phyloP scores from a whole-genome alignment of 35 echinoderm and acorn worm genomes.

The Chiridota heheva region DNA sequence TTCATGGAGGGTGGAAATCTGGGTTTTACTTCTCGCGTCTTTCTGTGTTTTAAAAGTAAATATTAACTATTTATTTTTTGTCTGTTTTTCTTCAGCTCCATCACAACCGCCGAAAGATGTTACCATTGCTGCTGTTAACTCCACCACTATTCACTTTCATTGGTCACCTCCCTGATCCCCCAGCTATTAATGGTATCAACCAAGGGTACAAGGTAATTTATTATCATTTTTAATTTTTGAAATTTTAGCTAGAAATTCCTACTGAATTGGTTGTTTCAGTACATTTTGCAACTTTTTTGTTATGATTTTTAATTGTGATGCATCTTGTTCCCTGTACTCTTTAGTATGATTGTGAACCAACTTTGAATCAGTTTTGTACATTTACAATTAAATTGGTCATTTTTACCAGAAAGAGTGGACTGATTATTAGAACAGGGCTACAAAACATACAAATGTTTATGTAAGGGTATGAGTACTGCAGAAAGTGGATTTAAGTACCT shows the following conservation, averaged over 20 bases:
- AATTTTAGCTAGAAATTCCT: background rate
- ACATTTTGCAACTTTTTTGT: background rate
- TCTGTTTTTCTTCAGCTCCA: slow-evolving; percentile 59
- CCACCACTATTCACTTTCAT: slow-evolving; percentile 65
- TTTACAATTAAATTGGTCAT: too few species aligned
- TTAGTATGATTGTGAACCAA: background rate
- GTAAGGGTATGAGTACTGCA: too few species aligned
- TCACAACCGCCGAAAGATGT: slow-evolving; percentile 63
- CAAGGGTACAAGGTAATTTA: slow-evolving; percentile 91
- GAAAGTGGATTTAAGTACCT: too few species aligned
- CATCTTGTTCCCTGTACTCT: background rate
- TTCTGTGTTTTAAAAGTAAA: too few species aligned
- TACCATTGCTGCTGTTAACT: slow-evolving; percentile 54
- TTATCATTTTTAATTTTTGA: background rate
- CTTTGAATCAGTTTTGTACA: too few species aligned
- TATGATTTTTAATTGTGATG: background rate
- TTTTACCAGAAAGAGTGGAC: too few species aligned
- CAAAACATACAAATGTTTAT: too few species aligned
- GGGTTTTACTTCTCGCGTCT: too few species aligned
- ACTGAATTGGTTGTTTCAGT: background rate
- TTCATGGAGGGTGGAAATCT: too few species aligned
- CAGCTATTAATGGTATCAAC: slow-evolving; percentile 86
- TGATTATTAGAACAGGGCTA: too few species aligned
- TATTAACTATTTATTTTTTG: background rate
- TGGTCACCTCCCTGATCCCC: slow-evolving; percentile 60